Conservation (phyloP, 2,888 invertebrate species). For the Patella depressa region DNA sequence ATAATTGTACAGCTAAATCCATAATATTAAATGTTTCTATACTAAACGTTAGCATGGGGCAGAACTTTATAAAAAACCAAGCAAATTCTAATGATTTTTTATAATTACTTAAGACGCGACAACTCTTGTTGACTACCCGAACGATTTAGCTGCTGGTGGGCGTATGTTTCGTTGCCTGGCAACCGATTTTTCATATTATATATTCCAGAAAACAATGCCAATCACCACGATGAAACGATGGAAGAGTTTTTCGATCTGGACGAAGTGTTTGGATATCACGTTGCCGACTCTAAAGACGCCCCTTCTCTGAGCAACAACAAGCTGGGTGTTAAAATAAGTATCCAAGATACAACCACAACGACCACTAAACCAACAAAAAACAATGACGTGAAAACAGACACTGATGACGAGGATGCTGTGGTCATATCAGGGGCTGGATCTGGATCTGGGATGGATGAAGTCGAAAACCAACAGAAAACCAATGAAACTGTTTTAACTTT, state of each 20-base stretch:
- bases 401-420: background rate
- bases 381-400: conserved; percentile 1
- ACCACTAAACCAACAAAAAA: background rate
- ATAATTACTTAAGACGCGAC: no score
- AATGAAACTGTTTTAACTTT: background rate
- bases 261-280: background rate
- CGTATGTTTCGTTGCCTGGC: no score
- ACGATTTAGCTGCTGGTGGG: no score
- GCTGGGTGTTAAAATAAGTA: background rate
- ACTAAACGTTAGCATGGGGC: no score
- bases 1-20: no score
- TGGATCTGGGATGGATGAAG: background rate
- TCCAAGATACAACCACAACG: background rate
- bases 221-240: background rate
- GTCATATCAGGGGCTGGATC: conserved; percentile 8
- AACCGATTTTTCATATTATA: background rate
- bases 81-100: no score
- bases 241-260: background rate
- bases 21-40: no score
- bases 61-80: no score
- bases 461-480: background rate
- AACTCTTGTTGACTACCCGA: no score
- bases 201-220: background rate
- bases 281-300: background rate
- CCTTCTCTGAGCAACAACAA: background rate